A percentile compares a stretch with the other conserved stretches of the same genome.
Evolutionary conservation across 2,888 invertebrate genomes (phyloP).

Genomic region (Drosophila antonietae): DNA sequence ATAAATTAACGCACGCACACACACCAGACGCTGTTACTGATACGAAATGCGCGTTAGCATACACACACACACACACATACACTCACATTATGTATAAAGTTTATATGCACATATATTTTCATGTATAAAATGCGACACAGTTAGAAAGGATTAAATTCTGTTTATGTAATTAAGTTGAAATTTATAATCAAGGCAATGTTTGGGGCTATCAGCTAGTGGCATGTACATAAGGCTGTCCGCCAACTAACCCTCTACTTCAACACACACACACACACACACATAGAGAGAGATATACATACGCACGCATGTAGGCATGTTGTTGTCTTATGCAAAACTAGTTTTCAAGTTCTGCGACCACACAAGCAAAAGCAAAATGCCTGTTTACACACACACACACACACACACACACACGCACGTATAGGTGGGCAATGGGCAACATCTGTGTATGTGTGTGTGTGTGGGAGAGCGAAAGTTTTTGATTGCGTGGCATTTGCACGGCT

Average conservation of each 20-base stretch:
- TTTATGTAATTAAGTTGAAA: slow-evolving; percentile 82
- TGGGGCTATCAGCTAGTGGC: slow-evolving; percentile 47
- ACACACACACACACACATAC: slow-evolving; percentile 17
- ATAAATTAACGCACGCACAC: slow-evolving; percentile 63
- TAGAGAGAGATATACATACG: not conserved
- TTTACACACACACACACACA: slow-evolving; percentile 13
- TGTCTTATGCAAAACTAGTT: slow-evolving; percentile 76
- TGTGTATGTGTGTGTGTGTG: not conserved
- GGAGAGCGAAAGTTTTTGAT: slow-evolving; percentile 54
- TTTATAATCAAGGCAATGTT: slow-evolving; percentile 77
- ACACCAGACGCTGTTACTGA: slow-evolving; percentile 19
- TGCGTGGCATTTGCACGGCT: slow-evolving; percentile 72
- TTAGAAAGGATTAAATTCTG: slow-evolving; percentile 79
- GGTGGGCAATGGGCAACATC: slow-evolving; percentile 46
- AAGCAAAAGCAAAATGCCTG: slow-evolving; percentile 58
- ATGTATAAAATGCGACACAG: slow-evolving; percentile 62
- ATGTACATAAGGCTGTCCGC: slow-evolving; percentile 37
- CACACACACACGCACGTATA: slow-evolving; percentile 11
- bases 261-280: slow-evolving; percentile 17
- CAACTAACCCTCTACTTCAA: slow-evolving; percentile 16
- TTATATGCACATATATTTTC: not conserved
- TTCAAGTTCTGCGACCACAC: slow-evolving; percentile 76
- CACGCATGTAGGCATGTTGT: slow-evolving; percentile 30
- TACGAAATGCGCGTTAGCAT: slow-evolving; percentile 15
- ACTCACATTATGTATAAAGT: slow-evolving; percentile 9